These are phyloP conservation scores for Cercopithecus mona DNA, from an alignment of 2,113 vertebrate species.

Conservation along the genomic window DNA sequence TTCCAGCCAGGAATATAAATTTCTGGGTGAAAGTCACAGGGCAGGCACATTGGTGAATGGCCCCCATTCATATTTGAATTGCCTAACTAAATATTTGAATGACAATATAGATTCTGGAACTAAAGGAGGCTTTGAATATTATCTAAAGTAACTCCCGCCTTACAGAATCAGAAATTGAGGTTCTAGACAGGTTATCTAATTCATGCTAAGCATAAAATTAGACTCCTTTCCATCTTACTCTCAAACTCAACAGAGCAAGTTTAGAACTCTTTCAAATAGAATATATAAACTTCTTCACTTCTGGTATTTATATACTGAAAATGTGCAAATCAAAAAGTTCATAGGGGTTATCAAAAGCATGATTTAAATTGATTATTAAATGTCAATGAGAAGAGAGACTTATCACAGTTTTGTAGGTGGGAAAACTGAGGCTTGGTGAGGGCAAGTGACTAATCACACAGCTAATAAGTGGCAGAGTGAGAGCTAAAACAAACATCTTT, in stretches of 20 bases:
- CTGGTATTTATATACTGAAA: background rate
- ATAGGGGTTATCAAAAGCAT: background rate
- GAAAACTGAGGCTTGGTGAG: background rate
- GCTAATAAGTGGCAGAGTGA: background rate
- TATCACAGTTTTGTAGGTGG: background rate
- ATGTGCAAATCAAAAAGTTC: background rate
- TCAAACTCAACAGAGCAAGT: background rate
- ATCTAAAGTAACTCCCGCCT: background rate
- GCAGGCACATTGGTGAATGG: background rate
- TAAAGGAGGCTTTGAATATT: background rate
- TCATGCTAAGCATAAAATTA: background rate
- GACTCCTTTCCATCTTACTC: background rate
- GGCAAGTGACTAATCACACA: background rate
- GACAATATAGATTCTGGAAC: background rate
- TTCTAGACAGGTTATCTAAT: background rate
- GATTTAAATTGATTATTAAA: background rate
- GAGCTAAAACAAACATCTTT: background rate
- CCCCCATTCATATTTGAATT: background rate
- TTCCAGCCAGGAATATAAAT: background rate
- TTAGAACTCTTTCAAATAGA: background rate
- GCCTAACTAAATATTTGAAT: background rate
- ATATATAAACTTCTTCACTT: background rate
- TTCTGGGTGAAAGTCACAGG: conserved; percentile 38
- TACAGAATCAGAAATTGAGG: background rate
- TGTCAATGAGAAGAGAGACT: background rate